A percentile compares a stretch with the other conserved stretches of the same genome.
Evolutionary conservation across 2,888 invertebrate species (phyloP).

Genomic region (Drosophila diplacantha): DNA sequence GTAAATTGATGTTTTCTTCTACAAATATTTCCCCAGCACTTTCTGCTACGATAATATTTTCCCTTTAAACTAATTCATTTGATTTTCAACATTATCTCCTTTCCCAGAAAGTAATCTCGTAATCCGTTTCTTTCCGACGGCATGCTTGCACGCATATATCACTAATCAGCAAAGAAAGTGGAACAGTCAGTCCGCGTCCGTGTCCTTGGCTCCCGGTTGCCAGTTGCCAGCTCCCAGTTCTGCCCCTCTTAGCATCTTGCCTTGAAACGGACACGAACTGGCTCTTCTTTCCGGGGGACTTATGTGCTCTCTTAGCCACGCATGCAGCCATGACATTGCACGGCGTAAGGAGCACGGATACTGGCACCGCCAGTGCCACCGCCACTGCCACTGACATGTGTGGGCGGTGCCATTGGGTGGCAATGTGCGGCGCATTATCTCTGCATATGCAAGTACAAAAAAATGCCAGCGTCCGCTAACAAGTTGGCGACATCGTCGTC

Average conservation of each 20-base stretch:
- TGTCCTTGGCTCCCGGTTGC: constrained; percentile 21
- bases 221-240: constrained; percentile 8
- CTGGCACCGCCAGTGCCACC: neutral
- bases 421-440: constrained; percentile 48
- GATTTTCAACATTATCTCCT: constrained; percentile 7
- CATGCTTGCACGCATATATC: constrained; percentile 21
- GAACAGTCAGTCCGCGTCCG: constrained; percentile 15
- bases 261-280: constrained; percentile 38
- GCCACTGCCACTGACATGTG: constrained; percentile 25
- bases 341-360: constrained; percentile 15
- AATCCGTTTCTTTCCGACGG: constrained; percentile 10
- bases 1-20: neutral
- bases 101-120: constrained; percentile 5
- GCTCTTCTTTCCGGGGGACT: constrained; percentile 49
- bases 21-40: neutral
- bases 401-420: constrained; percentile 21
- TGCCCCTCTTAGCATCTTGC: constrained; percentile 19
- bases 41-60: neutral
- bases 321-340: constrained; percentile 48
- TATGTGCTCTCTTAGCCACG: constrained; percentile 51
- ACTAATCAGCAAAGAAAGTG: constrained; percentile 37
- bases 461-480: constrained; percentile 54
- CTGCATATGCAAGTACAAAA: constrained; percentile 52
- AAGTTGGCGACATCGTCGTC: constrained; percentile 52
- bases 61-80: constrained; percentile 2